Base-by-base conservation (phyloP, 2,797 vertebrate genomes). In the Momotus momota region DNA sequence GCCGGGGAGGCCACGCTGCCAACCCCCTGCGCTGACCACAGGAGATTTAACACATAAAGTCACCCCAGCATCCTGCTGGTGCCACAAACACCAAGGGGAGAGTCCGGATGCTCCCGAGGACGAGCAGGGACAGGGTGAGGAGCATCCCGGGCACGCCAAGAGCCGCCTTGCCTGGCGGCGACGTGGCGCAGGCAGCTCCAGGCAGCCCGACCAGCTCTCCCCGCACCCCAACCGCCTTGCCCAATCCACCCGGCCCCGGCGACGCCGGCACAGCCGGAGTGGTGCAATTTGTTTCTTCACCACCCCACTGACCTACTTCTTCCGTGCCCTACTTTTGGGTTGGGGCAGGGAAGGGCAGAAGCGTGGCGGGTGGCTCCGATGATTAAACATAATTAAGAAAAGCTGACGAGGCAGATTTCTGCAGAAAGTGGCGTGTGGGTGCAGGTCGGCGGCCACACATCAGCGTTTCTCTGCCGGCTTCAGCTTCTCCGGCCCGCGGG, bases 271-370 rank as follows among this genome's bases (percentile, higher is more conserved):
- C 67, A 15, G 45, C 29, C 49, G 0, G 31, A 17, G 23, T 89
- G 80, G 49, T 90, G 87, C 71, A 64, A 92, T 62, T 77, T 65
- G 57, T 64, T 90, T 6, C 86, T 60, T 60, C 77, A 41, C 64
- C 90, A 73, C n/a, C 84, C 69, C 85, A 69, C 88, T 96, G 97
- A 96, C 95, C 96, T 96, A 94, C 18, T 96, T 97, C 91, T 97
- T 74, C 81, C 3, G 0, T 89, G 89, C 70, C 90, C 95, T 81
- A 92, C 70, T 35, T 95, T 95, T 16, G 29, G 46, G 73, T 18
- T 72, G 67, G 86, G 92, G 69, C 81, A 80, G 78, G 89, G 88
- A 86, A 94, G 69, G 79, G 93, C 92, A 89, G 81, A 38, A 31
- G 82, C 74, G 3, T 18, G 4, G 70, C 62, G 8, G 77, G 86